A percentile compares a stretch with the other conserved stretches of the same genome.
phyloP scores from a whole-genome alignment of 2,888 invertebrate species.

The Eristalis pertinax region DNA sequence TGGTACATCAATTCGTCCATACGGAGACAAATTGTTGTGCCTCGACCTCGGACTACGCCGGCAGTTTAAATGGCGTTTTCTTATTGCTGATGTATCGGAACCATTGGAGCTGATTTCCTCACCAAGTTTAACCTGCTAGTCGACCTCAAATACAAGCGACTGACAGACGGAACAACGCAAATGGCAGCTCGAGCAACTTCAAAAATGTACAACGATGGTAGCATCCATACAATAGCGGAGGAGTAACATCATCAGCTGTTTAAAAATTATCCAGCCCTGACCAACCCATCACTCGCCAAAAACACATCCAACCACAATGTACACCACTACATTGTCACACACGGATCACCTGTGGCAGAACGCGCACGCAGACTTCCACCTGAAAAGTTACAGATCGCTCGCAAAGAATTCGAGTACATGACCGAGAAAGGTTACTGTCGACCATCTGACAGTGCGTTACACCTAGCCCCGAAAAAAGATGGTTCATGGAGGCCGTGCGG shows the following conservation, averaged over 20 bases:
- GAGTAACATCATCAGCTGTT: constrained; percentile 7
- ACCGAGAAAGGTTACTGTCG: constrained; percentile 5
- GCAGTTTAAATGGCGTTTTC: background rate
- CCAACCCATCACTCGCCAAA: background rate
- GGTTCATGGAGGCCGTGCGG: too few relatives aligned
- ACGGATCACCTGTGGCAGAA: background rate
- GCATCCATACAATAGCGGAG: constrained; percentile 5
- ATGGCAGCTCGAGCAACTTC: background rate
- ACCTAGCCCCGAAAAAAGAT: too few relatives aligned
- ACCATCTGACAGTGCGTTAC: background rate
- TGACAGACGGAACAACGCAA: background rate
- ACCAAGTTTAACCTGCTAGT: background rate
- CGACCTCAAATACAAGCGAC: background rate
- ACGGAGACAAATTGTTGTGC: background rate
- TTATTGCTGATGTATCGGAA: background rate
- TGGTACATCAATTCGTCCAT: background rate
- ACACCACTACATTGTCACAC: constrained; percentile 2
- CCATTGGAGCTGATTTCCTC: background rate
- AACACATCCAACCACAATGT: background rate
- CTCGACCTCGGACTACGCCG: background rate
- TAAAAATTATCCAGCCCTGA: background rate
- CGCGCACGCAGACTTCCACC: constrained; percentile 11
- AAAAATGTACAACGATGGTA: background rate
- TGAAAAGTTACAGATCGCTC: background rate
- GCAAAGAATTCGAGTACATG: constrained; percentile 9